Conservation (phyloP, 2,888 invertebrate genomes). For the Tetrapedia diversipes region DNA sequence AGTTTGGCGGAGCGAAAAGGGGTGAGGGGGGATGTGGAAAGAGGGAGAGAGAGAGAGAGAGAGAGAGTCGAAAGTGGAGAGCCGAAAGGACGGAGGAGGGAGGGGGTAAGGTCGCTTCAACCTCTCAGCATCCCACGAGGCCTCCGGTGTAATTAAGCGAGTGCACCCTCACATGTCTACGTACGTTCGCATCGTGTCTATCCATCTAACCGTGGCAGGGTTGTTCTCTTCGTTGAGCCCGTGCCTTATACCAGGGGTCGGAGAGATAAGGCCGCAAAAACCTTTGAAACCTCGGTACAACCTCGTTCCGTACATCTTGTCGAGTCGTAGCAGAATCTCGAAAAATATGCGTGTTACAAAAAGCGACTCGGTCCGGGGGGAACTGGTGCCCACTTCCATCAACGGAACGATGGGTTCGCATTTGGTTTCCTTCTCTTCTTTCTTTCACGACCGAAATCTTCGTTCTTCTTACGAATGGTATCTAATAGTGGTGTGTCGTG, state of each 20-base stretch:
- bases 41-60: slow-evolving; percentile 56
- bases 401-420: slow-evolving; percentile 28
- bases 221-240: slow-evolving; percentile 67
- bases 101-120: slow-evolving; percentile 79
- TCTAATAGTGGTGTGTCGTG: not conserved
- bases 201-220: slow-evolving; percentile 78
- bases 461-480: slow-evolving; percentile 28
- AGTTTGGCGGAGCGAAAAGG: slow-evolving; percentile 48
- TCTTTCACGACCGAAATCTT: not conserved
- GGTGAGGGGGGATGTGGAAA: slow-evolving; percentile 66
- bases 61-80: slow-evolving; percentile 55
- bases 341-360: slow-evolving; percentile 54
- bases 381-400: slow-evolving; percentile 50
- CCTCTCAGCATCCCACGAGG: slow-evolving; percentile 81
- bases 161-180: slow-evolving; percentile 82
- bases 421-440: not conserved
- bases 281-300: slow-evolving; percentile 69
- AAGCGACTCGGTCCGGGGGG: slow-evolving; percentile 46
- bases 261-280: slow-evolving; percentile 76
- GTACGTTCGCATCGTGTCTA: slow-evolving; percentile 80
- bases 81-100: slow-evolving; percentile 65
- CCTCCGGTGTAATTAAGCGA: slow-evolving; percentile 82
- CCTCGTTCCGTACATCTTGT: slow-evolving; percentile 59
- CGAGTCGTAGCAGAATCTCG: slow-evolving; percentile 42
- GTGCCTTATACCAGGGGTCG: slow-evolving; percentile 64